Evolutionary conservation across 2,113 vertebrate genomes (phyloP), one percentile per base, ranked within the genome.

Genomic region (Dromiciops gliroides): DNA sequence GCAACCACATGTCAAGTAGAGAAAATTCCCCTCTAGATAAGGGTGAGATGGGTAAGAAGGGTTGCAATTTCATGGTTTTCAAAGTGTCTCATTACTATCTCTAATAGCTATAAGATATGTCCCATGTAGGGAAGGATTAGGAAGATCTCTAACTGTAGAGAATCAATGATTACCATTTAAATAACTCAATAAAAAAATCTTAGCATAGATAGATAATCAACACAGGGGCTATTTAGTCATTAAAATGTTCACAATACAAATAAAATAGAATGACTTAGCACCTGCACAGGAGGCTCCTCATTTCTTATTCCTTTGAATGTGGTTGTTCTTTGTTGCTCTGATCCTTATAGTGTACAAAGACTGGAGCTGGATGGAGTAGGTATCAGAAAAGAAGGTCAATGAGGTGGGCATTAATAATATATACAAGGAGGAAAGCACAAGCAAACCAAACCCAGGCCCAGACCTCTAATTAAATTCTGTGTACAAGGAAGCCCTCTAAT

Each of bases 401-500:
- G 26, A 67, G 90, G 50, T 37, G 90, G 75, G 3, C 48, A 94
- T 96, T 92, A 95, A 94, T 93, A 94, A 97, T 44, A 94, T 89
- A 94, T 95, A 89, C 37, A 94, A 51, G 23, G 88, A 14, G 88
- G 88, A 51, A 16, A 28, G 8, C 48, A 51, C 91, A 60, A 52
- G 53, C 48, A 44, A 90, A 28, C 10, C 60, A 56, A 50, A 0
- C 89, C 48, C 48, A 95, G 51, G 89, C 92, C 94, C 94, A 96
- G 89, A 49, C 53, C 96, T 91, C 97, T 97, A 98, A 96, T 8
- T 26, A 96, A 93, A 97, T 3, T 0, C 1, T 49, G 56, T 89
- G 91, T 6, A 93, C 91, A 93, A 96, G 92, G 53, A 92, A 96
- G 91, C 44, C 28, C 89, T 93, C 96, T 97, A 95, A 96, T 96